Evolutionary conservation across 2,113 vertebrate genomes (phyloP).

Genomic region (Lipophrys pholis): DNA sequence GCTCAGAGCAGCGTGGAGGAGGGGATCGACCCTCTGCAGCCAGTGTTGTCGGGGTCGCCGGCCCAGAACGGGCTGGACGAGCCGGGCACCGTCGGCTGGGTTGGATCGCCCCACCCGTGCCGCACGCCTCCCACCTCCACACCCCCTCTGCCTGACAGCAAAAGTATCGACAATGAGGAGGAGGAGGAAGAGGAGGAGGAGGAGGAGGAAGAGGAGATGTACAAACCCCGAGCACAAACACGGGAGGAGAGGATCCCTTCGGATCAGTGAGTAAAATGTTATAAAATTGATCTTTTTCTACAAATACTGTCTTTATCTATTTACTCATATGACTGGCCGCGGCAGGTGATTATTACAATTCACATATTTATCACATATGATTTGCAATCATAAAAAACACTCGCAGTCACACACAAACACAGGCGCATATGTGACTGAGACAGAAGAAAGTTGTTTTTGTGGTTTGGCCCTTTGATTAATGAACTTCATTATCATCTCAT

Average conservation of each 20-base stretch:
- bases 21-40: slow-evolving; percentile 67
- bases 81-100: slow-evolving; percentile 70
- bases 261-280: slow-evolving; percentile 77
- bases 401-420: neutral
- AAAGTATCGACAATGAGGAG: slow-evolving; percentile 81
- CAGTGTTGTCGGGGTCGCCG: slow-evolving; percentile 48
- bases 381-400: no score
- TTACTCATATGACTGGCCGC: no score
- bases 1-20: slow-evolving; percentile 77
- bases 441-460: neutral
- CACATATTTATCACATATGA: no score
- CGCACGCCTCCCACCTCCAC: slow-evolving; percentile 44
- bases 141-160: slow-evolving; percentile 65
- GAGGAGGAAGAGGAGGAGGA: slow-evolving; percentile 82
- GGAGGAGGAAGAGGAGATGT: slow-evolving; percentile 65
- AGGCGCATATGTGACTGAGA: neutral
- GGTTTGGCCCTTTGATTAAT: neutral
- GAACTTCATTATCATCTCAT: neutral
- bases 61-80: slow-evolving; percentile 75
- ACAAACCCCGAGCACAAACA: slow-evolving; percentile 66
- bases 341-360: no score
- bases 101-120: slow-evolving; percentile 69
- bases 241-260: slow-evolving; percentile 70
- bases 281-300: neutral
- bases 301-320: no score